Conservation (phyloP, 2,113 vertebrate species). For the Indicator maculatus region DNA sequence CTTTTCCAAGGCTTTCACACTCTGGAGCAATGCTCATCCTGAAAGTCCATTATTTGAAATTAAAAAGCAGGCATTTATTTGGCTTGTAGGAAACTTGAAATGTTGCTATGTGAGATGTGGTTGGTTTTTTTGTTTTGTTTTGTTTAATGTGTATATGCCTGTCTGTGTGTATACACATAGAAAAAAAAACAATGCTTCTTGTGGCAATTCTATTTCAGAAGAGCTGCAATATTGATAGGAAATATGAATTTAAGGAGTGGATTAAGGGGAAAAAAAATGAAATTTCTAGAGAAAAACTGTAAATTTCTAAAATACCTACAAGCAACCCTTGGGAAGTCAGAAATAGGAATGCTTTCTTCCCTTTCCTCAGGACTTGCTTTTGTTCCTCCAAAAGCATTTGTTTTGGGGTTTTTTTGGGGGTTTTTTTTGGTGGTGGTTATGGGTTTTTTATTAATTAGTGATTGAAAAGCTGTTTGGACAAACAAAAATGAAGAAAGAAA, state of each 20-base stretch:
- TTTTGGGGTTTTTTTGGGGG: not conserved
- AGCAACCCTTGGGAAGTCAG: not conserved
- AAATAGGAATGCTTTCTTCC: not conserved
- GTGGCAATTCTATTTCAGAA: not conserved
- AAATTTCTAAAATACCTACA: not conserved
- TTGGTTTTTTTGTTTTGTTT: not conserved
- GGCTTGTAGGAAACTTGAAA: not conserved
- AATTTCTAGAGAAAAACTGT: not conserved
- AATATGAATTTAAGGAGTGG: not conserved
- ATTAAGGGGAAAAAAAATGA: too few relatives aligned
- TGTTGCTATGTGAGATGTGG: not conserved
- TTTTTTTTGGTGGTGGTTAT: too few relatives aligned
- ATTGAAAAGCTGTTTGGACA: not conserved
- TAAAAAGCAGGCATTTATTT: not conserved
- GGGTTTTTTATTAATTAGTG: not conserved
- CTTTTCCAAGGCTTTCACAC: not conserved
- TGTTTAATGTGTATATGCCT: not conserved
- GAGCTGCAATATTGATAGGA: not conserved
- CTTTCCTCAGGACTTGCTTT: not conserved
- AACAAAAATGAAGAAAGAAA: not conserved
- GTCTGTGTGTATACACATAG: not conserved
- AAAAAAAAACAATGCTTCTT: not conserved
- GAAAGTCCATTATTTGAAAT: not conserved
- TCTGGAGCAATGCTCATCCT: constrained; percentile 32
- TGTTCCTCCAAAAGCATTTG: not conserved